Evolutionary conservation across 2,888 invertebrate genomes (phyloP).

Genomic region (Cloeon dipterum): DNA sequence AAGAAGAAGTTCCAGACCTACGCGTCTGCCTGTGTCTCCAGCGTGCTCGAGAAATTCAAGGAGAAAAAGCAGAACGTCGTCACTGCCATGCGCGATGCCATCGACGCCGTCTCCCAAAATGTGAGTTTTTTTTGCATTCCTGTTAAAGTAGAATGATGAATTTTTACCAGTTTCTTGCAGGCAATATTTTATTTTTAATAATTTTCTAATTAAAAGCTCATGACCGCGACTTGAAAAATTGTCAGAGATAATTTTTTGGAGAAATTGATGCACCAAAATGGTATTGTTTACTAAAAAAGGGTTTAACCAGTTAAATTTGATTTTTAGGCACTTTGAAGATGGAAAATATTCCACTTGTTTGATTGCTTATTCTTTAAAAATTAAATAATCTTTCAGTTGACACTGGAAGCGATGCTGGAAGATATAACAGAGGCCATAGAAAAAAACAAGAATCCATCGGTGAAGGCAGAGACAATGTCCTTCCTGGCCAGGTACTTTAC

Average conservation of each 20-base stretch:
- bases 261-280: too few species aligned
- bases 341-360: too few species aligned
- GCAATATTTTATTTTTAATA: too few species aligned
- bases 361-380: constrained; percentile 7
- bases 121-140: constrained; percentile 24
- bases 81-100: constrained; percentile 60
- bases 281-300: too few species aligned
- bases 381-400: constrained; percentile 47
- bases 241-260: too few species aligned
- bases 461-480: constrained; percentile 65
- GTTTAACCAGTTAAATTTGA: too few species aligned
- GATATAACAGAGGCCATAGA: constrained; percentile 65
- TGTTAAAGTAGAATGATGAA: neutral
- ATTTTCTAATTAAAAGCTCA: too few species aligned
- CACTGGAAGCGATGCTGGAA: constrained; percentile 61
- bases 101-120: constrained; percentile 65
- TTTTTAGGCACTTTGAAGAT: too few species aligned
- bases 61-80: constrained; percentile 91
- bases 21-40: constrained; percentile 47
- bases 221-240: too few species aligned
- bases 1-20: constrained; percentile 72
- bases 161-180: too few species aligned
- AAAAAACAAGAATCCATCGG: constrained; percentile 77
- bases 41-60: constrained; percentile 85
- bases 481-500: constrained; percentile 69